Base-by-base conservation (phyloP, 2,888 invertebrate genomes). In the Pecten maximus region DNA sequence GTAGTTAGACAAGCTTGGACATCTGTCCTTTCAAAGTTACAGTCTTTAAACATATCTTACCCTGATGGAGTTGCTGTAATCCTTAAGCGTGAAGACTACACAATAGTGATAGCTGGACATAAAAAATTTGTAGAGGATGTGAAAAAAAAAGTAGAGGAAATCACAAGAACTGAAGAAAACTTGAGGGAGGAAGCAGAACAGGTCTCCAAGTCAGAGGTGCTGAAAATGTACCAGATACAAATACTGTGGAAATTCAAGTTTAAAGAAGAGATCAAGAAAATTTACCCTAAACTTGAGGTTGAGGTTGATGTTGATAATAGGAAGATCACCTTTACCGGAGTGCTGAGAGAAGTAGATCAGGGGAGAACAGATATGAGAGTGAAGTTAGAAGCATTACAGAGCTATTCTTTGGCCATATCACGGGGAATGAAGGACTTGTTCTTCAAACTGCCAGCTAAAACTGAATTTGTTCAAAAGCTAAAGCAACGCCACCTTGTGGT, bases 51-150 rank as follows among this genome's bases (percentile, higher is more conserved):
- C 6, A 88, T 92, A 35, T 0, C 86, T 4, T n/a, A 92, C 48
- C 91, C 91, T 19, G 89, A 92, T 87, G 48, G 87, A 12, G 89
- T 92, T 15, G 54, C 54, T 35, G 74, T 92, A 15, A 74, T 74
- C 44, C n/a, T 90, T 28, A 91, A 92, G 16, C 89, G 74, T 35
- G 40, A 35, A 40, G 35, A 40, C 2, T 89, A 40, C 87, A 88
- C 89, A 50, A 90, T 92, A 40, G 44, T 87, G 28, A 48, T 92
- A 40, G 88, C 86, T 39, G 91, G 91, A 10, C 40, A 88, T 39
- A 60, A 35, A 40, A 60, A 40, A n/a, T 15, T 60, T 40, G 89
- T 92, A 1, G 40, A 87, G 19, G 88, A 88, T 54, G 39, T 92
- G 10, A 88, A 74, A n/a, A 74, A 87, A n/a, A 40, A 89, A 23